Evolutionary conservation across 2,113 vertebrate species (phyloP), one percentile per base, ranked within the genome.

Genomic region (Sciurus niger): DNA sequence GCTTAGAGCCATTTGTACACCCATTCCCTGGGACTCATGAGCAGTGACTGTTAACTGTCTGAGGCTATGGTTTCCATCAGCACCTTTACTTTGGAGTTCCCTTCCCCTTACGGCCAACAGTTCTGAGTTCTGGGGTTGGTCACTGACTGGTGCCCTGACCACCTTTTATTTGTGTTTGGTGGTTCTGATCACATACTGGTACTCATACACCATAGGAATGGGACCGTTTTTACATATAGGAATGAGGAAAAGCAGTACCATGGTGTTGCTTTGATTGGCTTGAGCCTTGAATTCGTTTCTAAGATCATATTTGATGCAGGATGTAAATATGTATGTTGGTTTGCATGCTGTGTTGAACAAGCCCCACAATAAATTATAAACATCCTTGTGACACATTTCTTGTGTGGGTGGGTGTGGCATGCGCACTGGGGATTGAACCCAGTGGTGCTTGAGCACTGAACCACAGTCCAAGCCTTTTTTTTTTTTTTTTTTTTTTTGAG

Each of bases 111-210:
- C 6, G 20, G 76, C 25, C 40, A 83, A 77, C 16, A 86, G 48
- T 37, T 82, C 86, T 28, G 68, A 80, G 55, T 14, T 82, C 58
- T 72, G 32, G 0, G 9, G 30, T 24, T 53, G 25, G 46, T 58
- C 72, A 46, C 25, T n/a, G 74, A 87, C 53, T 24, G 82, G 86
- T 74, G 37, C 48, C 73, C 51, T 84, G 20, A 48, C 48, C 51
- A 79, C 53, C 48, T 40, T 96, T 92, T 94, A 70, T 65, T 93
- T 90, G 67, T 79, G n/a, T 89, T 60, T 67, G 14, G 20, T 94
- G 53, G 77, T 70, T 96, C 93, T 90, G 67, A 72, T 53, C 73
- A 77, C n/a, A 63, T 34, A 51, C 3, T n/a, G 28, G 51, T 5
- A 60, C 25, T 73, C 60, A n/a, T 28, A 86, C 2, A 58, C 58